Percentiles rank a stretch among this genome's conserved stretches.
These are phyloP conservation scores for Eubasilissa splendida DNA, from an alignment of 2,888 invertebrate species.

Conservation along the genomic window DNA sequence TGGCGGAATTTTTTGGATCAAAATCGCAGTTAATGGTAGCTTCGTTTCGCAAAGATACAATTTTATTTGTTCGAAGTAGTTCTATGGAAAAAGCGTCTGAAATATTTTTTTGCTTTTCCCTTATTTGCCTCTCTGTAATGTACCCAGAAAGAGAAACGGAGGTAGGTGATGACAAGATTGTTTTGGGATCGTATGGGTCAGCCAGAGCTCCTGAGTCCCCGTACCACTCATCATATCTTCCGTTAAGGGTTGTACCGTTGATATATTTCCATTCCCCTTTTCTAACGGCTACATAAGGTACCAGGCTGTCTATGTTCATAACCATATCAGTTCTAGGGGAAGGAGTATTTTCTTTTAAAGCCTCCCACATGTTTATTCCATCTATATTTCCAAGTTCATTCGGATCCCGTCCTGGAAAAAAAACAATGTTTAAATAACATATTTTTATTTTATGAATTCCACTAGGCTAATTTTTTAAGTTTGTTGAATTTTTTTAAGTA, in stretches of 20 bases:
- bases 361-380: slow-evolving; percentile 84
- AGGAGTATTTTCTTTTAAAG: slow-evolving; percentile 74
- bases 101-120: slow-evolving; percentile 61
- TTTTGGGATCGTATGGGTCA: slow-evolving; percentile 64
- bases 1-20: slow-evolving; percentile 8
- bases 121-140: slow-evolving; percentile 68
- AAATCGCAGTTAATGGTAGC: slow-evolving; percentile 74
- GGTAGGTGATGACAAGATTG: slow-evolving; percentile 67
- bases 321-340: slow-evolving; percentile 79
- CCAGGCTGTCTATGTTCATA: slow-evolving; percentile 90
- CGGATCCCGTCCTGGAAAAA: slow-evolving; percentile 63
- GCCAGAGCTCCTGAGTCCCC: slow-evolving; percentile 65
- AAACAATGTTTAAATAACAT: background rate
- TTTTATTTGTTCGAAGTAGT: slow-evolving; percentile 32
- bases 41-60: slow-evolving; percentile 57
- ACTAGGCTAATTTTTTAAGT: background rate
- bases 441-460: background rate
- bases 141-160: slow-evolving; percentile 68
- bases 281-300: slow-evolving; percentile 80
- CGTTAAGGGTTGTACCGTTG: slow-evolving; percentile 71
- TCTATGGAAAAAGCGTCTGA: slow-evolving; percentile 38
- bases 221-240: slow-evolving; percentile 65
- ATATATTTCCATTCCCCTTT: slow-evolving; percentile 84
- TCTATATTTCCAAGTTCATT: slow-evolving; percentile 70
- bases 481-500: no score